A percentile compares a stretch with the other conserved stretches of the same genome.
Evolutionary conservation across 2,797 vertebrate genomes (phyloP).

Genomic region (Microcaecilia unicolor): DNA sequence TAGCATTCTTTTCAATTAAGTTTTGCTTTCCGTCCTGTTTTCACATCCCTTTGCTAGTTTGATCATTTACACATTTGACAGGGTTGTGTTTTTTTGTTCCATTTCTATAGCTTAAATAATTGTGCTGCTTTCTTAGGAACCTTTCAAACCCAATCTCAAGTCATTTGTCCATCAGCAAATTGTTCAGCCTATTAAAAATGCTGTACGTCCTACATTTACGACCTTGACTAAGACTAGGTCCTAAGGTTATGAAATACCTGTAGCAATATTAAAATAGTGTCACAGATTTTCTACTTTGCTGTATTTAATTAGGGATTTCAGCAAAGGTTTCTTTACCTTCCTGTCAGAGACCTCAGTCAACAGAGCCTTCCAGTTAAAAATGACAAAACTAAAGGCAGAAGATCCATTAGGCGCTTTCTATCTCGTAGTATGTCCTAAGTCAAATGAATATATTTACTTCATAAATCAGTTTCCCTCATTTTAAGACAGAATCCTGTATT

Average conservation of each 20-base stretch:
- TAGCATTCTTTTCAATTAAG: too few species aligned
- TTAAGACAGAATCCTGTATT: too few species aligned
- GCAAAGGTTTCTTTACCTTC: slow-evolving; percentile 2
- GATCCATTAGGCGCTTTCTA: not conserved
- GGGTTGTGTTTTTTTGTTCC: slow-evolving; percentile 2
- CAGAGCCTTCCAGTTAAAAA: slow-evolving; percentile 5
- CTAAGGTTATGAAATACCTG: slow-evolving; percentile 13
- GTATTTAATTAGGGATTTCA: slow-evolving; percentile 1
- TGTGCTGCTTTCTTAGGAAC: slow-evolving; percentile 19
- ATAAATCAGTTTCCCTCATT: too few species aligned
- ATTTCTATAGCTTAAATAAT: slow-evolving; percentile 16
- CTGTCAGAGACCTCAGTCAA: slow-evolving; percentile 1
- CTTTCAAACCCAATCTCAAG: slow-evolving; percentile 2
- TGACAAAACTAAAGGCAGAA: slow-evolving; percentile 1
- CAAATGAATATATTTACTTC: too few species aligned
- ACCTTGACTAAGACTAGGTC: not conserved
- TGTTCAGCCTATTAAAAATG: slow-evolving; percentile 17
- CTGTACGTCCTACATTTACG: slow-evolving; percentile 17
- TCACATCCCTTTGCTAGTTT: too few species aligned
- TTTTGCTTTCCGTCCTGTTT: too few species aligned
- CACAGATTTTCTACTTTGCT: slow-evolving; percentile 9
- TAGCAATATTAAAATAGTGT: slow-evolving; percentile 12
- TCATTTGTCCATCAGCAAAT: slow-evolving; percentile 1
- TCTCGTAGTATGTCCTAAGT: too few species aligned
- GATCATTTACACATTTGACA: too few species aligned